These are phyloP conservation scores for Oedothorax gibbosus DNA, from an alignment of 1,140 invertebrate species.

Conservation along the genomic window DNA sequence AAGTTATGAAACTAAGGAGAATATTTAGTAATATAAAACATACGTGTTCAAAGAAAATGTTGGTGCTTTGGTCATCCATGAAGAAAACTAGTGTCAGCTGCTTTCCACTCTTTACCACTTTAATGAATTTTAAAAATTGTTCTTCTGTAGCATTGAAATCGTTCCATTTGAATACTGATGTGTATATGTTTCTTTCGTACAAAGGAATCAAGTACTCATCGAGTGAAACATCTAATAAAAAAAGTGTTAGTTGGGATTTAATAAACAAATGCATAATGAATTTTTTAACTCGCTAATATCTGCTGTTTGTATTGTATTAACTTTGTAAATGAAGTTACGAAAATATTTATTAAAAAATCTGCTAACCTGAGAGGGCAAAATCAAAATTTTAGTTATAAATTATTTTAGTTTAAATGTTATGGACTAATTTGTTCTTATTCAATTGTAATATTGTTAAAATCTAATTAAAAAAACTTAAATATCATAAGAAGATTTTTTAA, in stretches of 20 bases:
- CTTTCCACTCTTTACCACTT: conserved; percentile 21
- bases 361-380: no score
- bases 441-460: no score
- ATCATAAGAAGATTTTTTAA: no score
- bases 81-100: conserved; percentile 24
- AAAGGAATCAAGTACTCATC: background rate
- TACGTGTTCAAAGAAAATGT: conserved; percentile 9
- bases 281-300: no score
- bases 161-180: conserved; percentile 23
- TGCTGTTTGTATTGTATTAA: no score
- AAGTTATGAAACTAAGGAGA: no score
- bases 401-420: no score
- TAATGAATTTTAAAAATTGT: conserved; percentile 24
- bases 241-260: background rate
- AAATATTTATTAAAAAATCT: no score
- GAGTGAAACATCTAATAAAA: background rate
- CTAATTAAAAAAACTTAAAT: no score
- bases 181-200: conserved; percentile 9
- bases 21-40: background rate
- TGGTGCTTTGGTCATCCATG: conserved; percentile 6
- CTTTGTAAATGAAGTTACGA: no score
- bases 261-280: background rate
- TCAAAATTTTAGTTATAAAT: no score
- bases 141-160: background rate
- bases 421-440: no score